Evolutionary conservation across 1,140 invertebrate genomes (phyloP).

Genomic region (Polypedilum vanderplanki): DNA sequence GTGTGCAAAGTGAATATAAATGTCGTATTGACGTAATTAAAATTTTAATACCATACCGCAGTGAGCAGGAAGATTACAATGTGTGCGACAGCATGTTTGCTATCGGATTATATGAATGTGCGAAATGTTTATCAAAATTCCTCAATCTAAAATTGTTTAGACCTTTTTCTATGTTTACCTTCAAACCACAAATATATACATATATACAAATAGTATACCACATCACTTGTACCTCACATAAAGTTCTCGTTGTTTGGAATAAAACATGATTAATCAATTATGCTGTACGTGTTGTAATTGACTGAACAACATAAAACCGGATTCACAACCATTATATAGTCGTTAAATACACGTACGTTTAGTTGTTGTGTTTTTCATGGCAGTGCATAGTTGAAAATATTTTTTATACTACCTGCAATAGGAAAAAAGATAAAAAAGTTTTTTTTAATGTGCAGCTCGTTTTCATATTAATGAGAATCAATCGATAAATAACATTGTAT

Average conservation of each 20-base stretch:
- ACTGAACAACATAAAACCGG: constrained; percentile 15
- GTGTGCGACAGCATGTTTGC: neutral
- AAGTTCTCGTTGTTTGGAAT: neutral
- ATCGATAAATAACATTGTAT: neutral
- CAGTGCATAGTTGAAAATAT: too few species aligned
- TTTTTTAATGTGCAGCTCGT: too few species aligned
- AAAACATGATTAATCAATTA: constrained; percentile 29
- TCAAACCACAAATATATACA: neutral
- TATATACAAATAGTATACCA: too few species aligned
- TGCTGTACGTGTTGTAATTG: constrained; percentile 25
- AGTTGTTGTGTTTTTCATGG: neutral
- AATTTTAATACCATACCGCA: neutral
- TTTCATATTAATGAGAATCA: neutral
- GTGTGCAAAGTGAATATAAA: neutral
- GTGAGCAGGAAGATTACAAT: neutral
- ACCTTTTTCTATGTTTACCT: neutral
- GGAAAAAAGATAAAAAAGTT: too few species aligned
- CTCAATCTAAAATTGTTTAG: neutral
- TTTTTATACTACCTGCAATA: too few species aligned
- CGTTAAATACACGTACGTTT: constrained; percentile 8
- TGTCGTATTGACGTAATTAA: neutral
- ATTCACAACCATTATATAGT: constrained; percentile 8
- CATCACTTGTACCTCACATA: neutral
- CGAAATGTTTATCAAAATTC: neutral
- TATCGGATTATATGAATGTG: neutral